Evolutionary conservation across 1,140 invertebrate species (phyloP).

Genomic region (Phymorhynchus buccinoides): DNA sequence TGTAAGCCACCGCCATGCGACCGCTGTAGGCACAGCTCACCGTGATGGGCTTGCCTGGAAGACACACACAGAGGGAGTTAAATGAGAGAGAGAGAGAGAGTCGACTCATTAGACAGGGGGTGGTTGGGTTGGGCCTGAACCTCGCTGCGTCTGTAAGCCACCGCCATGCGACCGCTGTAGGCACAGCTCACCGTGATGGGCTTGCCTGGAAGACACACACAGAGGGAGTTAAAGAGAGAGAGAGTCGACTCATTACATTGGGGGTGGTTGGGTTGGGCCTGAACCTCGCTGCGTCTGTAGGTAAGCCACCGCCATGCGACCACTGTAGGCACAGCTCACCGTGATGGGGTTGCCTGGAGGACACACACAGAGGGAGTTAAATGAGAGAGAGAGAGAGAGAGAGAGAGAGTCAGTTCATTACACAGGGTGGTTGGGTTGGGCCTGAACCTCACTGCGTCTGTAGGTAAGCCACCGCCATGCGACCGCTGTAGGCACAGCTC

Average conservation of each 20-base stretch:
- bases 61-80: no score
- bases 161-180: constrained; percentile 96
- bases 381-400: no score
- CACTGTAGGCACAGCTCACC: constrained; percentile 97
- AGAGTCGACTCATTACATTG: no score
- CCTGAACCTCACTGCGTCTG: constrained; percentile 58
- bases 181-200: constrained; percentile 95
- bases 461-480: constrained; percentile 97
- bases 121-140: constrained; percentile 75
- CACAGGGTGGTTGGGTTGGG: constrained; percentile 77
- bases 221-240: no score
- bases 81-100: no score
- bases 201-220: no score
- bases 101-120: no score
- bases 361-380: no score
- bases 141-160: constrained; percentile 83
- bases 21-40: constrained; percentile 98
- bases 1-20: constrained; percentile 95
- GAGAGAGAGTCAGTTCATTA: no score
- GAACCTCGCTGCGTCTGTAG: constrained; percentile 73
- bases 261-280: constrained; percentile 75
- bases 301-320: constrained; percentile 96
- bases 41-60: constrained; percentile 83
- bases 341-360: constrained; percentile 83
- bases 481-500: constrained; percentile 95